A percentile compares a stretch with the other conserved stretches of the same genome.
These are phyloP conservation scores for Nannospalax galili DNA, from an alignment of 2,113 vertebrate species.

Conservation along the genomic window DNA sequence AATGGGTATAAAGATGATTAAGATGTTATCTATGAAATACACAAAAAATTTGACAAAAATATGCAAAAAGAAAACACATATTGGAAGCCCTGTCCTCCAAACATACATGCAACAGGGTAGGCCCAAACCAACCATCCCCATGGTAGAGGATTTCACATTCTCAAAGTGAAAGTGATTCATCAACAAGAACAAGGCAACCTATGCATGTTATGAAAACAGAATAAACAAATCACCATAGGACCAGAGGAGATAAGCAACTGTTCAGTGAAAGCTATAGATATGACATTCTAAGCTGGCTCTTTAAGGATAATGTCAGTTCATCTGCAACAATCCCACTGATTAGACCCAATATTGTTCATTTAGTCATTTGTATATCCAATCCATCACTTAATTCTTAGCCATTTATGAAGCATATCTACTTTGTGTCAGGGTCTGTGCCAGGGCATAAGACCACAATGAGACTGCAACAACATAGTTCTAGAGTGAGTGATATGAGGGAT, in stretches of 20 bases:
- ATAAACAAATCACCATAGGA: conserved; percentile 17
- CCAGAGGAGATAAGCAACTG: conserved; percentile 16
- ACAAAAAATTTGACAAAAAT: too few species aligned
- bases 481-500: not conserved
- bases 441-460: not conserved
- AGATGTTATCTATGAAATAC: too few species aligned
- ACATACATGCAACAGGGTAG: too few species aligned
- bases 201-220: not conserved
- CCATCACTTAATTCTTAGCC: not conserved
- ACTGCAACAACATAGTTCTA: not conserved
- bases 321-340: not conserved
- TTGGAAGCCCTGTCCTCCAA: not conserved
- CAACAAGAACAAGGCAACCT: not conserved
- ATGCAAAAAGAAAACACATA: too few species aligned
- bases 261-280: not conserved
- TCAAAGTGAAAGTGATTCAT: not conserved
- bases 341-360: not conserved
- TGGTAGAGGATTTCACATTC: not conserved
- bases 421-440: not conserved
- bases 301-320: not conserved
- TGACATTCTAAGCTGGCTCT: not conserved
- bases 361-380: not conserved
- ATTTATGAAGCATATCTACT: not conserved
- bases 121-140: not conserved
- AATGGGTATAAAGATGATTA: too few species aligned